A percentile compares a stretch with the other conserved stretches of the same genome.
These are phyloP conservation scores for Temnothorax nylanderi DNA, from an alignment of 1,140 invertebrate species.

Conservation along the genomic window DNA sequence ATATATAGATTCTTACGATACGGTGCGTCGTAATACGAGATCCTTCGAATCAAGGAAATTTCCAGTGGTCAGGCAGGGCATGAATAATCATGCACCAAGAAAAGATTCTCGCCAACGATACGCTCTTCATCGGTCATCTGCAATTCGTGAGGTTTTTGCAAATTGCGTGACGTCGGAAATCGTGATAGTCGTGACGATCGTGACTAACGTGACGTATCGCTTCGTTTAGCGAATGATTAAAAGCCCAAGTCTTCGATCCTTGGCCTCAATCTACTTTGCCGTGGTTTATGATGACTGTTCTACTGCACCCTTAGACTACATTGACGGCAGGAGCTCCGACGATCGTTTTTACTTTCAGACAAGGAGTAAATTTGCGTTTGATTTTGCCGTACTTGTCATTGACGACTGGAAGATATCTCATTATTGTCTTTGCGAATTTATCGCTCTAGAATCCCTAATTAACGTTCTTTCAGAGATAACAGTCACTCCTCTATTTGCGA, in stretches of 20 bases:
- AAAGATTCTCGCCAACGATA: not conserved
- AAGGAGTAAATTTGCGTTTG: not conserved
- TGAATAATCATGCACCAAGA: not conserved
- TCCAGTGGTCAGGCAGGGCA: not conserved
- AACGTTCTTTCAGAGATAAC: not conserved
- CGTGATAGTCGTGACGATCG: slow-evolving; percentile 24
- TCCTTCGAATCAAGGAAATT: slow-evolving; percentile 1
- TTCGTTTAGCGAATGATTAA: slow-evolving; percentile 47
- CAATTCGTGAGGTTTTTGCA: not conserved
- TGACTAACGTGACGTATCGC: slow-evolving; percentile 13
- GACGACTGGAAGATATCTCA: not conserved
- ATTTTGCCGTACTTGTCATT: not conserved
- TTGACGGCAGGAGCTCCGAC: not conserved
- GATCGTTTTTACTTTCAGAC: not conserved
- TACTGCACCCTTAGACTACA: slow-evolving; percentile 22
- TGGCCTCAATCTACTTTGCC: slow-evolving; percentile 51
- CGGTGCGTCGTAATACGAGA: not conserved
- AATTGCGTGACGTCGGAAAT: slow-evolving; percentile 5
- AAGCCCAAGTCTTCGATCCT: slow-evolving; percentile 39
- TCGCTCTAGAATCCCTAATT: not conserved
- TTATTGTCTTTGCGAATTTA: not conserved
- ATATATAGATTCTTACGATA: not conserved
- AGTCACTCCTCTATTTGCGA: not conserved
- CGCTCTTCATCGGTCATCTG: not conserved
- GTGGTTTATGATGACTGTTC: slow-evolving; percentile 29